Base-by-base conservation (phyloP, 2,888 invertebrate species). In the Chouioia cunea region DNA sequence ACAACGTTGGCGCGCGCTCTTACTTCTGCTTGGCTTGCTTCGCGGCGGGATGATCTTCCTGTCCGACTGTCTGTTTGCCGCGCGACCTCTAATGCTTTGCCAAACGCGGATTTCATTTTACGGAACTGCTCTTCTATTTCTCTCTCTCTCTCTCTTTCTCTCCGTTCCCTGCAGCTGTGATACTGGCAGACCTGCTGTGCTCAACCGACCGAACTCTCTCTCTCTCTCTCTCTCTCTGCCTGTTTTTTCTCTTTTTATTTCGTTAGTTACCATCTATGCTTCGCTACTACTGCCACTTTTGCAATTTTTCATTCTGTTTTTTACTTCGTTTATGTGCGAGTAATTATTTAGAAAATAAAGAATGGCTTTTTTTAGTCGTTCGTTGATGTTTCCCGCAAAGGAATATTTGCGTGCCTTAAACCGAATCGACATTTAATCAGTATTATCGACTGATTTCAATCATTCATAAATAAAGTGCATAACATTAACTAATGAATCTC, bases 21-120 rank as follows among this genome's bases (percentile, higher is more conserved):
- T 82, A 82, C 80, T 81, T 82, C 80, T 79, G 80, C 82, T 77
- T 77, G 75, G 78, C 76, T 72, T 77, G 75, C 77, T 78, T 74
- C 73, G 66, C 74, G 64, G 71, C 75, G 68, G 77, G 78, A 79
- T 80, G 79, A 82, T 80, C 80, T 81, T 81, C 78, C 79, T 74
- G 77, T 76, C 78, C 76, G 76, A 75, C 77, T 77, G 78, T 79
- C 76, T 77, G 75, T 75, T 78, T 77, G 75, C 71, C 75, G 63
- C 71, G 66, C 74, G 72, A 73, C 78, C 79, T 80, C 78, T 79
- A 80, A 82, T 79, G 77, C 78, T 73, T 76, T 77, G 76, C 71
- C 77, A 76, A 77, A 77, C 73, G 75, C 74, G 71, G 67, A 73
- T 75, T 78, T 80, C 79, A 76, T 77, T 78, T 80, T 75, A 74